Evolutionary conservation across 2,888 invertebrate species (phyloP).

Genomic region (Alitta virens): DNA sequence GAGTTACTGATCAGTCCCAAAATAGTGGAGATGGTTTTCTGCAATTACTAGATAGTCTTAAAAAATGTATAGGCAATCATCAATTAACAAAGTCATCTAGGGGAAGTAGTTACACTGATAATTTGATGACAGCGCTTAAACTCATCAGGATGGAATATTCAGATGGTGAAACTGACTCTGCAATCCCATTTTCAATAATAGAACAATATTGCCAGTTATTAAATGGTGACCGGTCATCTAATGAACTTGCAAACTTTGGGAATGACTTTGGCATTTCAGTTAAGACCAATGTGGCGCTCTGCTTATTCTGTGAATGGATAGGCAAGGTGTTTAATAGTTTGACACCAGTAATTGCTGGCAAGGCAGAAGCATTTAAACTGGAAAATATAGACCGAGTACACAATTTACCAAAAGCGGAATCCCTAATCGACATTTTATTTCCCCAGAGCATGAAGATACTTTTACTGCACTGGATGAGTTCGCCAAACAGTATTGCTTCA

Average conservation of each 20-base stretch:
- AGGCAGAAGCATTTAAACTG: constrained; percentile 36
- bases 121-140: background rate
- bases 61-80: too few species aligned
- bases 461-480: constrained; percentile 34
- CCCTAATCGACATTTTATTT: constrained; percentile 34
- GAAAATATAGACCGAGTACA: constrained; percentile 36
- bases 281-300: constrained; percentile 28
- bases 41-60: too few species aligned
- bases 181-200: background rate
- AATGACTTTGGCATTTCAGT: constrained; percentile 15
- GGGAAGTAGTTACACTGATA: too few species aligned
- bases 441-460: constrained; percentile 39
- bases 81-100: too few species aligned
- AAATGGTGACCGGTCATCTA: background rate
- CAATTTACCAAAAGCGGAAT: constrained; percentile 36
- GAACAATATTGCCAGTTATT: constrained; percentile 7
- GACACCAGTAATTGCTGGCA: constrained; percentile 28
- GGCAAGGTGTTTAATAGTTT: constrained; percentile 36
- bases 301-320: constrained; percentile 37
- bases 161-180: background rate
- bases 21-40: too few species aligned
- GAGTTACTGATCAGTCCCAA: too few species aligned
- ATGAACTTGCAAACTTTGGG: background rate
- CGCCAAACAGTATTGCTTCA: background rate
- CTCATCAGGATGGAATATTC: constrained; percentile 8